These are phyloP conservation scores for Pempheris klunzingeri DNA, from an alignment of 2,797 vertebrate species.

Conservation along the genomic window DNA sequence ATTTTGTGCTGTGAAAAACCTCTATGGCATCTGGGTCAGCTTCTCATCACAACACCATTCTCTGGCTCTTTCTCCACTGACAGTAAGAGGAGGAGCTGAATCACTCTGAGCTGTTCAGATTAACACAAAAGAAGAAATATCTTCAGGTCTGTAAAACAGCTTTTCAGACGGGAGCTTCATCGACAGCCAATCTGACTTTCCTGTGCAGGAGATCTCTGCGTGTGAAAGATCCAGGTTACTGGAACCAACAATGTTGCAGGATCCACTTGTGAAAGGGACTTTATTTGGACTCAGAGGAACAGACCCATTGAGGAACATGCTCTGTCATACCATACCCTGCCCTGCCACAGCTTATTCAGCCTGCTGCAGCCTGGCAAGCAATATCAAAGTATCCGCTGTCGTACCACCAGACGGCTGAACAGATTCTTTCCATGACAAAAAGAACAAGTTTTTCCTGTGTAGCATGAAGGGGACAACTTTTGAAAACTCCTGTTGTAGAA, in stretches of 20 bases:
- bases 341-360: no score
- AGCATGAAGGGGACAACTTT: no score
- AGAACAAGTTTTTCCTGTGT: no score
- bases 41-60: constrained; percentile 7
- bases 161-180: not conserved
- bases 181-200: not conserved
- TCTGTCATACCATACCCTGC: no score
- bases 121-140: not conserved
- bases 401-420: no score
- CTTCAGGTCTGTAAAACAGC: not conserved
- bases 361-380: no score
- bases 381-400: no score
- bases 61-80: not conserved
- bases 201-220: not conserved
- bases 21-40: constrained; percentile 13
- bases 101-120: constrained; percentile 11
- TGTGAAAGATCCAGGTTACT: not conserved
- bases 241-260: not conserved
- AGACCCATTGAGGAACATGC: constrained; percentile 25
- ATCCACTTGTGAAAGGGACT: constrained; percentile 1
- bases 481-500: no score
- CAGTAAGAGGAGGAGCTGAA: not conserved
- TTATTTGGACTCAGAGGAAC: not conserved
- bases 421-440: no score
- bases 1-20: not conserved